Conservation (phyloP, 2,888 invertebrate genomes). For the Protodeltote pygarga region DNA sequence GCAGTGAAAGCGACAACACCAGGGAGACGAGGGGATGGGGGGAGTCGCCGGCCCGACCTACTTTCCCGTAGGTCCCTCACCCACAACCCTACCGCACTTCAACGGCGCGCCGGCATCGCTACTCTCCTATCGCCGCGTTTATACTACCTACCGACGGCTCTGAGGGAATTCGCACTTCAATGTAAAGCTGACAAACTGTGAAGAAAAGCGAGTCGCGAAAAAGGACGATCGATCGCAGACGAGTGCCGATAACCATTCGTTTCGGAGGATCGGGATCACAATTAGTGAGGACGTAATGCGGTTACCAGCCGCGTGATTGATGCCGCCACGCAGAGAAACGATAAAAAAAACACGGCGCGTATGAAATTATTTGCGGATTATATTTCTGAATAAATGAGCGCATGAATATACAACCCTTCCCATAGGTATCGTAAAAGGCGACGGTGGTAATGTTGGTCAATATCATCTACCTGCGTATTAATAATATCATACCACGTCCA, state of each 20-base stretch:
- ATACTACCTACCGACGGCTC: constrained; percentile 57
- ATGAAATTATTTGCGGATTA: constrained; percentile 37
- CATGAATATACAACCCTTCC: constrained; percentile 3
- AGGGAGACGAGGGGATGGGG: constrained; percentile 50
- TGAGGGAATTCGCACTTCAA: constrained; percentile 66
- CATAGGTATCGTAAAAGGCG: constrained; percentile 23
- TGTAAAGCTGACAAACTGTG: constrained; percentile 64
- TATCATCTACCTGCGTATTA: constrained; percentile 24
- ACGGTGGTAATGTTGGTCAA: not conserved
- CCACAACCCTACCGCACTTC: constrained; percentile 58
- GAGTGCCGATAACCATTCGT: constrained; percentile 59
- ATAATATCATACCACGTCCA: constrained; percentile 23
- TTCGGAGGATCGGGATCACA: constrained; percentile 68
- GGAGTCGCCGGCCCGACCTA: constrained; percentile 70
- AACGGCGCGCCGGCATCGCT: constrained; percentile 52
- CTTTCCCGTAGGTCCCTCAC: constrained; percentile 67
- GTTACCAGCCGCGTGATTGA: constrained; percentile 68
- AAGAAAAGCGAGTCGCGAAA: constrained; percentile 57
- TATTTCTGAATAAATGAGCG: constrained; percentile 7
- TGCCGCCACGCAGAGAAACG: constrained; percentile 43
- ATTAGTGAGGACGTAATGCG: constrained; percentile 75
- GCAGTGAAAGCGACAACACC: constrained; percentile 76
- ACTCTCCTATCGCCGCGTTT: constrained; percentile 59
- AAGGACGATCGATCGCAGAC: constrained; percentile 65
- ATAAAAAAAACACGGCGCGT: constrained; percentile 30